Evolutionary conservation across 1,140 invertebrate genomes (phyloP), one percentile per base, ranked within the genome.

Genomic region (Drosophila paulistorum): DNA sequence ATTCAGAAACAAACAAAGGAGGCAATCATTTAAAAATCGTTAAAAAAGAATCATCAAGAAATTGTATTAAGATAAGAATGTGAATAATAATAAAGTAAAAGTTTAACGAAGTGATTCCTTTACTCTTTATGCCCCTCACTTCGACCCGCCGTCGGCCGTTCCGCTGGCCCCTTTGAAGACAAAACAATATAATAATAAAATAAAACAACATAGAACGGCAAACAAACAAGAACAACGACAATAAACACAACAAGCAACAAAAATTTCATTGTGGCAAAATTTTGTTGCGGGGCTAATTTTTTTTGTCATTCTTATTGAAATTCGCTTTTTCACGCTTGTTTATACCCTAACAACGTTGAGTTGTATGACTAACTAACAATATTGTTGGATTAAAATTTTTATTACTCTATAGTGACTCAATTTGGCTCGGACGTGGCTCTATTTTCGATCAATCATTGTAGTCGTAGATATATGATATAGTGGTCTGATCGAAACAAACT

Each of bases 201-300:
- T 51, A 51, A 51, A 51, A 51, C 45, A 51, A 51, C 45, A 23
- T 51, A 23, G 20, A 51, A 51, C 17, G 17, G 26, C 42, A 74
- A 58, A 20, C 17, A 58, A 65, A 26, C 13, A 30, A 23, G 26
- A 65, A 55, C 0, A 33, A 51, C 7, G 55, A 65, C 2, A n/a
- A 55, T 41, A 68, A 42, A 61, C 30, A 48, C n/a, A 58, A 63
- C 45, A 60, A 51, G 61, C 63, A 55, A 60, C 55, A 54, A 7
- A 69, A 68, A 67, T 77, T 66, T 51, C 68, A 54, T 78, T 77
- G 71, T 71, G 61, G 45, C 58, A 75, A 74, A 74, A 72, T 81
- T 30, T 71, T 74, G 70, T 64, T 65, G n/a, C 64, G 70, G 45
- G 74, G 71, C 72, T 74, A 74, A 74, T 74, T 76, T 71, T 71